Conservation (phyloP, 2,797 vertebrate genomes). For the Vireo griseus region DNA sequence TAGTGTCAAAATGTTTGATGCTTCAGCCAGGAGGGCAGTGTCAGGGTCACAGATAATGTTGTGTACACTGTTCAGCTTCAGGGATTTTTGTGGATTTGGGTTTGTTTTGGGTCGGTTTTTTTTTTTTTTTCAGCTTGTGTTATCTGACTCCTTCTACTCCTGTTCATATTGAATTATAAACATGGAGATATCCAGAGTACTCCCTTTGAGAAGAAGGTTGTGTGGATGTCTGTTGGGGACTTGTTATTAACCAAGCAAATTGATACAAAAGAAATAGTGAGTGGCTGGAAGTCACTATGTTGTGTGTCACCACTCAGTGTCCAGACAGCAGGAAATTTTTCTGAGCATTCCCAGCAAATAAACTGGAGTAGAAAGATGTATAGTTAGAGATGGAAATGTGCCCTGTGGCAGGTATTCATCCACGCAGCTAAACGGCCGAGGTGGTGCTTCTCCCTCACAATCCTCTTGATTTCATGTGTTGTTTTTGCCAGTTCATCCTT, state of each 20-base stretch:
- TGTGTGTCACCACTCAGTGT: not conserved
- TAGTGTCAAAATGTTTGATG: constrained; percentile 33
- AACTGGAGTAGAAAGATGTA: not conserved
- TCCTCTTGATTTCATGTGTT: not conserved
- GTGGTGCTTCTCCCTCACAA: not conserved
- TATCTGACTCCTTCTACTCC: not conserved
- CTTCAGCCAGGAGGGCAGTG: not conserved
- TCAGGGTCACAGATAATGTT: constrained; percentile 39
- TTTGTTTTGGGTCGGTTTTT: not conserved
- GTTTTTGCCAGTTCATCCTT: not conserved
- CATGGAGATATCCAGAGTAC: not conserved
- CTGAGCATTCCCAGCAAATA: not conserved
- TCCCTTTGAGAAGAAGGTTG: not conserved
- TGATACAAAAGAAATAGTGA: not conserved
- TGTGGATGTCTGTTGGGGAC: not conserved
- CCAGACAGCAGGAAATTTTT: not conserved
- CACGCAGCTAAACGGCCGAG: not conserved
- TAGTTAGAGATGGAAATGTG: not conserved
- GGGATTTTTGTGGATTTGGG: not conserved
- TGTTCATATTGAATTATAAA: not conserved
- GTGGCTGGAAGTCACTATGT: not conserved
- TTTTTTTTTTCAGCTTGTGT: not conserved
- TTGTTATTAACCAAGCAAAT: not conserved
- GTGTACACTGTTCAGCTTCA: not conserved
- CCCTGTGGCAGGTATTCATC: not conserved